A percentile compares a stretch with the other conserved stretches of the same genome.
Conservation (phyloP, 2,888 invertebrate genomes). For the Aphrophora alni region DNA sequence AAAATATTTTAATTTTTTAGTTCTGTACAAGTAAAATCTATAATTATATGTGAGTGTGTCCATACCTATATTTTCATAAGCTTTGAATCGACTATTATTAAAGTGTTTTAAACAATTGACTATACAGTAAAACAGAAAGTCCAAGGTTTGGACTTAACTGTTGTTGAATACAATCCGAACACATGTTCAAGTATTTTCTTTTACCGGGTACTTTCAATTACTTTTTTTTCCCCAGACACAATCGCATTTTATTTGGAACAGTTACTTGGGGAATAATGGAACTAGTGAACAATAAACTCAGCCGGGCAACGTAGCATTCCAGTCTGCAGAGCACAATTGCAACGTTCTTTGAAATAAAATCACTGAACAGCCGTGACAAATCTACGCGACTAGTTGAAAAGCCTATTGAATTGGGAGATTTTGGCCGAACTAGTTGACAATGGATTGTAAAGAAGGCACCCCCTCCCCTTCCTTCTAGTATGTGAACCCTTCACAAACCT, state of each 20-base stretch:
- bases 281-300: not conserved
- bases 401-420: not conserved
- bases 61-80: too few species aligned
- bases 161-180: not conserved
- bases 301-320: not conserved
- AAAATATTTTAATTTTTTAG: too few species aligned
- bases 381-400: not conserved
- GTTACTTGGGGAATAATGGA: not conserved
- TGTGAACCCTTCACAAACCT: not conserved
- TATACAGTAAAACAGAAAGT: too few species aligned
- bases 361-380: not conserved
- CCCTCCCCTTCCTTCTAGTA: not conserved
- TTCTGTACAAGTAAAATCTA: too few species aligned
- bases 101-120: too few species aligned
- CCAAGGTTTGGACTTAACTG: too few species aligned
- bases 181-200: not conserved
- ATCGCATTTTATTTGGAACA: slow-evolving; percentile 9
- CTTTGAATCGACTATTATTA: too few species aligned
- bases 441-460: not conserved
- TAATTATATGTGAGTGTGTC: too few species aligned
- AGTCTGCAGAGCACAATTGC: not conserved
- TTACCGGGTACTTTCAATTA: not conserved
- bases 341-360: not conserved
- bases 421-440: not conserved
- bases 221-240: not conserved